Evolutionary conservation across 1,140 invertebrate species (phyloP), one percentile per base, ranked within the genome.

Genomic region (Lasaia peninsularis): DNA sequence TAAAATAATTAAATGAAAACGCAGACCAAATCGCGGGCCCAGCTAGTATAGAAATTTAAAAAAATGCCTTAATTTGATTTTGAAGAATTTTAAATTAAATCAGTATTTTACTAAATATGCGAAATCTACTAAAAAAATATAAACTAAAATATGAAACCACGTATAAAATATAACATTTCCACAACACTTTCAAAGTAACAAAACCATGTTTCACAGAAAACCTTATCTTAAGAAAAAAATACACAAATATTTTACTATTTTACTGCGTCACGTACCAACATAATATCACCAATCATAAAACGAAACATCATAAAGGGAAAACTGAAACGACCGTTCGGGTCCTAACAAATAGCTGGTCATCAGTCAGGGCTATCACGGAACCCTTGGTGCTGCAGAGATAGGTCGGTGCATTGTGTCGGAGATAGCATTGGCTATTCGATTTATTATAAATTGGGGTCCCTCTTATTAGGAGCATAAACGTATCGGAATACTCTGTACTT

Each of bases 271-370:
- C 80, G 78, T 83, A 69, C 62, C 61, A 77, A 75, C 24, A 85
- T 82, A 80, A 70, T 71, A 65, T 71, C 69, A 73, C 74, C 80
- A 79, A 86, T 86, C 77, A 85, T 78, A 83, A 83, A 83, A 85
- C 77, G 76, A 83, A 85, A 81, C 80, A 83, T 81, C 78, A 80
- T 80, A 80, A 77, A 75, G 73, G 74, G 68, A 83, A 86, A 84
- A 87, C 77, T 86, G 74, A 85, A 85, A 82, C 74, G 75, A 84
- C 75, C 65, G 56, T 69, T 63, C 64, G 75, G 73, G 79, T 71
- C 75, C 78, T 80, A 80, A 86, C 83, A 86, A 86, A 86, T 85
- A 75, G 83, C 60, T 70, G 79, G 78, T 78, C 80, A 86, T 86
- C 83, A 84, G 66, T 86, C 80, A 84, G 68, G 73, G 76, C 77